Base-by-base conservation (phyloP, 2,113 vertebrate genomes). In the Corythornis cristatus region DNA sequence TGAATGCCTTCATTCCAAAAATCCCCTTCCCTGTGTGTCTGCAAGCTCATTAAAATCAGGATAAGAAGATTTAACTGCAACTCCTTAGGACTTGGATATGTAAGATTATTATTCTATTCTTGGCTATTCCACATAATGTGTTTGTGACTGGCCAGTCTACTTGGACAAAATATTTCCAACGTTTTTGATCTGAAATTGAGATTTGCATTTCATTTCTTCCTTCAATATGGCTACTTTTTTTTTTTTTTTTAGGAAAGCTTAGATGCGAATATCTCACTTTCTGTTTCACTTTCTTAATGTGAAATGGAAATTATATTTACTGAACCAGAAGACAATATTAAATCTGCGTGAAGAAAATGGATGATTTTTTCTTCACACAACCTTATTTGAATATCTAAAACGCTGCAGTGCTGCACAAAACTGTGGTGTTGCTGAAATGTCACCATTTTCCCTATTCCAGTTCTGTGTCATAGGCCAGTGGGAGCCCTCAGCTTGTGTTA, bases 31-130 rank as follows among this genome's bases (percentile, higher is more conserved):
- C 29, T 89, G 31, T 50, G 23, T 33, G 81, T 73, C 54, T 82
- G 28, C 54, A 89, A 87, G 94, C 91, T 92, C 77, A 80, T 64
- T 94, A 70, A 93, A 92, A 66, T 66, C 56, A 37, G 43, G 56
- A 21, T 96, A 96, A 94, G 92, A 66, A 93, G 96, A 96, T 94
- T 95, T 94, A 93, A 79, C 87, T 84, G 86, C n/a, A 81, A 37
- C 83, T 94, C 77, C 88, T 86, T 54, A 66, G 83, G 81, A 61
- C 33, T 62, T 86, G 62, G 46, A 54, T 28, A 26, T 68, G 60
- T 45, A 62, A 92, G 96, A 96, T 96, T 95, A 95, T 53, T 83
- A 43, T 95, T 93, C 96, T 96, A 92, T 96, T 96, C 78, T 72
- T 3, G 62, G 83, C 86, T 87, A 26, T 56, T 73, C 62, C 77